phyloP scores from a whole-genome alignment of 2,797 vertebrate genomes.

The Schizopygopsis pylzovi region DNA sequence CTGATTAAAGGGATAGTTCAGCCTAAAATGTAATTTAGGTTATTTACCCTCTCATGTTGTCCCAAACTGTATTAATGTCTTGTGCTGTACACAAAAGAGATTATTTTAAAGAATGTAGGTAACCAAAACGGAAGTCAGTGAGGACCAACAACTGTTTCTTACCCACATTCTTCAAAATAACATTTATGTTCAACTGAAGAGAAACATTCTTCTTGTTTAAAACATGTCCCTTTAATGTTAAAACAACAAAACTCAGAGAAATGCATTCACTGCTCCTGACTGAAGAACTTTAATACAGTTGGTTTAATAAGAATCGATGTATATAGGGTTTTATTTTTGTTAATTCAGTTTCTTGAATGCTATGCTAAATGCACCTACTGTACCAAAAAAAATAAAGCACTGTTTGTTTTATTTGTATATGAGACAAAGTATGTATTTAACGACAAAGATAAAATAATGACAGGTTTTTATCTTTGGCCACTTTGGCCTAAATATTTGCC shows the following conservation, averaged over 20 bases:
- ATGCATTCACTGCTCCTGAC: background rate
- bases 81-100: no score
- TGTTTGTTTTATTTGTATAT: no score
- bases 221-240: background rate
- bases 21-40: background rate
- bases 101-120: no score
- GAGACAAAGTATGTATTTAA: no score
- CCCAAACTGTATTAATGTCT: background rate
- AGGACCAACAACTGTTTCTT: no score
- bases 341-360: background rate
- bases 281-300: background rate
- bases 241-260: background rate
- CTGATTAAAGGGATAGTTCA: background rate
- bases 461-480: background rate
- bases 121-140: no score
- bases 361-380: no score
- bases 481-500: background rate
- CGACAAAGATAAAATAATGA: background rate
- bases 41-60: background rate
- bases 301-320: background rate
- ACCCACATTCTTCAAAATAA: no score
- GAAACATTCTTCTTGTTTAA: background rate
- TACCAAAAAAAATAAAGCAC: no score
- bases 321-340: background rate
- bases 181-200: background rate